A percentile compares a stretch with the other conserved stretches of the same genome.
Conservation (phyloP, 2,888 invertebrate species). For the Creontiades dilutus region DNA sequence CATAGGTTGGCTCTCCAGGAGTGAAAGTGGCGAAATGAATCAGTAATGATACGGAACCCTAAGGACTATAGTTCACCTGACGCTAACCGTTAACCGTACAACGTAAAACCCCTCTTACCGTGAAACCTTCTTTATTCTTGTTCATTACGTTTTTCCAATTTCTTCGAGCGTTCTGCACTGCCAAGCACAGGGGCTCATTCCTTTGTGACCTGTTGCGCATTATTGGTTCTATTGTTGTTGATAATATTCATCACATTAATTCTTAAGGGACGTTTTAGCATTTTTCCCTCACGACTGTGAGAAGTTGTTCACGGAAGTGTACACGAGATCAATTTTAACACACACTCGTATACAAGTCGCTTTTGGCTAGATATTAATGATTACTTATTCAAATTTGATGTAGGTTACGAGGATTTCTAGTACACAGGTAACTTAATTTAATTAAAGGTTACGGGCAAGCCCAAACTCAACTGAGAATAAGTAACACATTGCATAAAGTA, state of each 20-base stretch:
- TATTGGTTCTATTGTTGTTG: neutral
- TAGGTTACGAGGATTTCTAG: too few relatives aligned
- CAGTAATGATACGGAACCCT: constrained; percentile 13
- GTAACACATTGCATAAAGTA: too few relatives aligned
- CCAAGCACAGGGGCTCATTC: constrained; percentile 23
- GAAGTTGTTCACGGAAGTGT: neutral
- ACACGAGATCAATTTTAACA: neutral
- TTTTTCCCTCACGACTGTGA: neutral
- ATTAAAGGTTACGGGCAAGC: too few relatives aligned
- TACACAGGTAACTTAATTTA: too few relatives aligned
- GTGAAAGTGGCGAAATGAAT: constrained; percentile 34
- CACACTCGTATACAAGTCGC: neutral
- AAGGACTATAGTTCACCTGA: neutral
- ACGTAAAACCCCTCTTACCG: neutral
- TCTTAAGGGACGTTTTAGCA: neutral
- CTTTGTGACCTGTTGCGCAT: neutral
- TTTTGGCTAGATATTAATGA: neutral
- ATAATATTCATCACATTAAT: neutral
- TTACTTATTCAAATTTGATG: neutral
- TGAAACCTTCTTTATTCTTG: constrained; percentile 7
- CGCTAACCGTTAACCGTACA: constrained; percentile 14
- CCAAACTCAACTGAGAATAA: too few relatives aligned
- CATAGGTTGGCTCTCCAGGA: neutral
- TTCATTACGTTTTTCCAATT: neutral
- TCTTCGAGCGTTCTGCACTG: constrained; percentile 2